Conservation (phyloP, 1,140 invertebrate species). For the Batillaria attramentaria region DNA sequence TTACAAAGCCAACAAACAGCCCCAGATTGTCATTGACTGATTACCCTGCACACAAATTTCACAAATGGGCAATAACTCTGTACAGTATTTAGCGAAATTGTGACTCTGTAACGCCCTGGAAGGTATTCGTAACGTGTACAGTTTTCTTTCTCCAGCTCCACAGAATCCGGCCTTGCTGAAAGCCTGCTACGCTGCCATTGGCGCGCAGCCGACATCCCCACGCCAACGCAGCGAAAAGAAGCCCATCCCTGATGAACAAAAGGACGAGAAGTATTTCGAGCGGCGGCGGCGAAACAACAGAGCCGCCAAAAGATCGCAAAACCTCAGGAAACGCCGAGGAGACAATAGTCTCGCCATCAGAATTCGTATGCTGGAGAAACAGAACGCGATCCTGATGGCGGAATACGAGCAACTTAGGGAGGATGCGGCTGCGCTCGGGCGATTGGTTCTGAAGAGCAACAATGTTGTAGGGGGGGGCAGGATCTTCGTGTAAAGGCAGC, state of each 20-base stretch:
- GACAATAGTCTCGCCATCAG: constrained; percentile 76
- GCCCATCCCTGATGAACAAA: constrained; percentile 87
- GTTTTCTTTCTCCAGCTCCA: too few relatives aligned
- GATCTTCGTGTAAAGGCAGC: background rate
- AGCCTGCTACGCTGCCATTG: too few relatives aligned
- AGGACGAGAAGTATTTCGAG: constrained; percentile 92
- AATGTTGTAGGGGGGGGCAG: background rate
- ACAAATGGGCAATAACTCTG: too few relatives aligned
- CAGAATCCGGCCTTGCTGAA: too few relatives aligned
- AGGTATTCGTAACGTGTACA: too few relatives aligned
- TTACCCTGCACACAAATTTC: too few relatives aligned
- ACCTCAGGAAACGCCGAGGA: background rate
- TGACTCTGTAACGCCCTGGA: too few relatives aligned
- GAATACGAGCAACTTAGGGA: constrained; percentile 54
- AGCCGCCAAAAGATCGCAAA: constrained; percentile 84
- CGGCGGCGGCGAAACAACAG: constrained; percentile 88
- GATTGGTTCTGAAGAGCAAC: background rate
- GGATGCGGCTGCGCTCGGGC: too few relatives aligned
- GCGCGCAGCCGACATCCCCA: constrained; percentile 66
- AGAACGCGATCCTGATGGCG: constrained; percentile 86
- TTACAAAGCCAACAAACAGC: too few relatives aligned
- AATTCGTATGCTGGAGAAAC: constrained; percentile 85
- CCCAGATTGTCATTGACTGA: too few relatives aligned
- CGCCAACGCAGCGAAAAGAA: constrained; percentile 87
- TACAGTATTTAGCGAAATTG: too few relatives aligned